Evolutionary conservation across 2,113 vertebrate species (phyloP).

Genomic region (Mellivora capensis): DNA sequence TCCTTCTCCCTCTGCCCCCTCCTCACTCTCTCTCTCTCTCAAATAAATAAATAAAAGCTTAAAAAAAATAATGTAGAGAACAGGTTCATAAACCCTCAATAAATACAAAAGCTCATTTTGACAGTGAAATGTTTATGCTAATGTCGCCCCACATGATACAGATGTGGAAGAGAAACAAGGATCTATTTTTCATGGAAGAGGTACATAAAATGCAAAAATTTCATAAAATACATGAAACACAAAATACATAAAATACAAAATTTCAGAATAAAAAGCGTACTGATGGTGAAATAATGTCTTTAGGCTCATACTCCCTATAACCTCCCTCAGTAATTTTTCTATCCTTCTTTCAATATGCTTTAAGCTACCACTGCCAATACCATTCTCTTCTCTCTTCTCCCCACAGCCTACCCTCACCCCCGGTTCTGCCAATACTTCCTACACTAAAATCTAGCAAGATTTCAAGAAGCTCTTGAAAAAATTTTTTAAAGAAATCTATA

Average conservation of each 20-base stretch:
- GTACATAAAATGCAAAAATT: conserved; percentile 27
- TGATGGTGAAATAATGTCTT: background rate
- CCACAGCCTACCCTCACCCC: background rate
- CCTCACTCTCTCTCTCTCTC: too few relatives aligned
- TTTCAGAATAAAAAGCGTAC: background rate
- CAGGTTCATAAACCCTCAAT: background rate
- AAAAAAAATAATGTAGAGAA: background rate
- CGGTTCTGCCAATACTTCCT: background rate
- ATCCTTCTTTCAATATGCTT: background rate
- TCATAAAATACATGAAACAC: background rate
- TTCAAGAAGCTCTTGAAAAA: conserved; percentile 40
- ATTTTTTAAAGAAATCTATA: background rate
- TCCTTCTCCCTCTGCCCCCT: too few relatives aligned
- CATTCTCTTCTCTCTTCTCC: background rate
- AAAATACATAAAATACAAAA: background rate
- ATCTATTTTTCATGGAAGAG: background rate
- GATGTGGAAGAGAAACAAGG: background rate
- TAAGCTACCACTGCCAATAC: background rate
- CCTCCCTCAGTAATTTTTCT: background rate
- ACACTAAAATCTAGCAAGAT: background rate
- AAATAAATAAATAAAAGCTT: too few relatives aligned
- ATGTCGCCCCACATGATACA: background rate
- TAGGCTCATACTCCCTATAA: background rate
- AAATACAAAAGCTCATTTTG: background rate
- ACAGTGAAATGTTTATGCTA: background rate